Conservation (phyloP, 2,888 invertebrate species). For the Diplazon laetatorius region DNA sequence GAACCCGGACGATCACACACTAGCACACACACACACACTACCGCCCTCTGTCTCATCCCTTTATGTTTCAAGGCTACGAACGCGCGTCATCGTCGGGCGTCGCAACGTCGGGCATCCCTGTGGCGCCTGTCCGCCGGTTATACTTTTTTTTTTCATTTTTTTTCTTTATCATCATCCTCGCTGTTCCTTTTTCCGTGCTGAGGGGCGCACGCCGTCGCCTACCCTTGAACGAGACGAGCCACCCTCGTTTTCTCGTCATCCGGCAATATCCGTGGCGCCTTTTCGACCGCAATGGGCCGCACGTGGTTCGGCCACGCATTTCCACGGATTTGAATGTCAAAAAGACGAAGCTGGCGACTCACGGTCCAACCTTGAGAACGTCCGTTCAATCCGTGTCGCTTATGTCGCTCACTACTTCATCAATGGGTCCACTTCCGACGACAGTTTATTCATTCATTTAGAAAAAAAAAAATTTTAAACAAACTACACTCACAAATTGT, state of each 20-base stretch:
- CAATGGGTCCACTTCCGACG: slow-evolving; percentile 54
- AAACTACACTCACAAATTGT: no score
- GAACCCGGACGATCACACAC: slow-evolving; percentile 27
- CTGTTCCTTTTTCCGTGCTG: slow-evolving; percentile 20
- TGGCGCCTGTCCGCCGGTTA: slow-evolving; percentile 62
- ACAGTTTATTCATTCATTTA: slow-evolving; percentile 34
- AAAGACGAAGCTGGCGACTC: slow-evolving; percentile 60
- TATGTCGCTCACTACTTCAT: slow-evolving; percentile 25
- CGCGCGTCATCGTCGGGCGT: slow-evolving; percentile 64
- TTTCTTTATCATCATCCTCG: slow-evolving; percentile 11
- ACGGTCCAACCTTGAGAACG: slow-evolving; percentile 50
- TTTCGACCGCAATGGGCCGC: slow-evolving; percentile 24
- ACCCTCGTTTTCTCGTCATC: slow-evolving; percentile 5
- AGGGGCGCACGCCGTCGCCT: no score
- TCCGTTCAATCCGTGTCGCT: slow-evolving; percentile 32
- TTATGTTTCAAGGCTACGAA: slow-evolving; percentile 53
- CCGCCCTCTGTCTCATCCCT: slow-evolving; percentile 7
- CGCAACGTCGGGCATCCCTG: slow-evolving; percentile 60
- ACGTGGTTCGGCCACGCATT: slow-evolving; percentile 53
- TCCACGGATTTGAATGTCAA: slow-evolving; percentile 71
- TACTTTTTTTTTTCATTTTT: slow-evolving; percentile 35
- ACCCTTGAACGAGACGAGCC: slow-evolving; percentile 37
- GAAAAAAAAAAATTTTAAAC: no score
- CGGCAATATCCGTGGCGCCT: slow-evolving; percentile 33
- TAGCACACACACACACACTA: slow-evolving; percentile 16